Evolutionary conservation across 2,888 invertebrate species (phyloP).

Genomic region (Drosophila aldrichi): DNA sequence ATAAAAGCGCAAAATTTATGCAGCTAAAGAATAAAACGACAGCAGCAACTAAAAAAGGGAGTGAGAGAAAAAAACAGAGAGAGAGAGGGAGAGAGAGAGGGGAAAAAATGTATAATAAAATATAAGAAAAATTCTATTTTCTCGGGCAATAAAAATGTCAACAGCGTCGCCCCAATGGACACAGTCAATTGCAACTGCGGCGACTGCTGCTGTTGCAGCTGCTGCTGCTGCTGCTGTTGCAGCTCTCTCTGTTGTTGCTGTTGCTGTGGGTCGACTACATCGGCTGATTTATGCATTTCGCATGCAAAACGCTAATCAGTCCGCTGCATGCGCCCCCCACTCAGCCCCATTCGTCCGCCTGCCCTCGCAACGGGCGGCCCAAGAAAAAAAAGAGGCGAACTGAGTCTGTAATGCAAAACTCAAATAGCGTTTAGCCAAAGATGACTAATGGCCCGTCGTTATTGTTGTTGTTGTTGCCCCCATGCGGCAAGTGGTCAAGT

Average conservation of each 20-base stretch:
- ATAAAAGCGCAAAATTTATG: constrained; percentile 63
- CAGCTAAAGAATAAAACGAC: constrained; percentile 8
- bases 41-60: constrained; percentile 3
- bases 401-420: constrained; percentile 60
- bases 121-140: constrained; percentile 72
- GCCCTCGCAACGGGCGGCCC: constrained; percentile 27
- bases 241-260: constrained; percentile 13
- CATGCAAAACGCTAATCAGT: constrained; percentile 81
- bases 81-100: not conserved
- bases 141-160: constrained; percentile 80
- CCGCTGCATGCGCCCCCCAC: constrained; percentile 22
- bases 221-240: constrained; percentile 21
- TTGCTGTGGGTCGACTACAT: constrained; percentile 30
- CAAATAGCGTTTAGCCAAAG: constrained; percentile 75
- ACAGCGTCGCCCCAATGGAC: constrained; percentile 61
- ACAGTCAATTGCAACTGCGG: constrained; percentile 55
- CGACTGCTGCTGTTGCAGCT: constrained; percentile 26
- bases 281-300: constrained; percentile 74
- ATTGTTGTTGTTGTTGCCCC: constrained; percentile 44
- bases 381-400: constrained; percentile 35
- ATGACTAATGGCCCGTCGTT: constrained; percentile 69
- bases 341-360: not conserved
- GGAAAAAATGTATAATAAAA: constrained; percentile 39
- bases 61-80: no score
- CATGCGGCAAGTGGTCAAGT: constrained; percentile 66